Evolutionary conservation across 37 sponge, comb jelly and placozoan species (phyloP).

Genomic region (Halisarca cf. caerulea): DNA sequence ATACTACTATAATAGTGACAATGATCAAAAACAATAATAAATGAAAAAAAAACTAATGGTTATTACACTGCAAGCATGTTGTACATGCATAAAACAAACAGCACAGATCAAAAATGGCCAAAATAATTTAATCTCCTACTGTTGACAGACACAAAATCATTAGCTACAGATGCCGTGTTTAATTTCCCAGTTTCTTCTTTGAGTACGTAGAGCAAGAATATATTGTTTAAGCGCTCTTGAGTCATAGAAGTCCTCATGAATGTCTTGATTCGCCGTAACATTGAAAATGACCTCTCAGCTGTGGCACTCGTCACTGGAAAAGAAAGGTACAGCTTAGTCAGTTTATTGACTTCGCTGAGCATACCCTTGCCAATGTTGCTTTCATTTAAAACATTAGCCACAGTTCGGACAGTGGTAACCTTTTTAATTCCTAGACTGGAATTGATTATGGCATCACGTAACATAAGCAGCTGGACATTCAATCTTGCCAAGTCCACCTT

Average conservation of each 20-base stretch:
- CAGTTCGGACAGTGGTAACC: background rate
- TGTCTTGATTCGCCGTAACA: conserved; percentile 41
- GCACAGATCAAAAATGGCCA: too few relatives aligned
- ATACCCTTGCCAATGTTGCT: conserved; percentile 20
- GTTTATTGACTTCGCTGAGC: conserved; percentile 34
- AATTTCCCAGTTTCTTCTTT: background rate
- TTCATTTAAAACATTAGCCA: background rate
- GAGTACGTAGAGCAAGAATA: background rate
- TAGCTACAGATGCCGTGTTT: background rate
- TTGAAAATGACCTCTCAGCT: conserved; percentile 61
- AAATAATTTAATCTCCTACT: too few relatives aligned
- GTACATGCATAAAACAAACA: too few relatives aligned
- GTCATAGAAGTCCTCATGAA: conserved; percentile 57
- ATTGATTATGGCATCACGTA: conserved; percentile 34
- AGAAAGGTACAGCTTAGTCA: conserved; percentile 59
- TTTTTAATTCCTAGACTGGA: background rate
- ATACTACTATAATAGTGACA: too few relatives aligned
- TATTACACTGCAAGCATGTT: too few relatives aligned
- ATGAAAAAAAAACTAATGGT: too few relatives aligned
- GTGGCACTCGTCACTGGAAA: conserved; percentile 70
- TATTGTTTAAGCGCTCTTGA: conserved; percentile 31
- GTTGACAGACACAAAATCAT: background rate
- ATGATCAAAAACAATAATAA: too few relatives aligned
- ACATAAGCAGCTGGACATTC: conserved; percentile 43
- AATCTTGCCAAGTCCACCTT: conserved; percentile 48